phyloP scores from a whole-genome alignment of 35 echinoderm and acorn worm genomes.

The Lytechinus variegatus region DNA sequence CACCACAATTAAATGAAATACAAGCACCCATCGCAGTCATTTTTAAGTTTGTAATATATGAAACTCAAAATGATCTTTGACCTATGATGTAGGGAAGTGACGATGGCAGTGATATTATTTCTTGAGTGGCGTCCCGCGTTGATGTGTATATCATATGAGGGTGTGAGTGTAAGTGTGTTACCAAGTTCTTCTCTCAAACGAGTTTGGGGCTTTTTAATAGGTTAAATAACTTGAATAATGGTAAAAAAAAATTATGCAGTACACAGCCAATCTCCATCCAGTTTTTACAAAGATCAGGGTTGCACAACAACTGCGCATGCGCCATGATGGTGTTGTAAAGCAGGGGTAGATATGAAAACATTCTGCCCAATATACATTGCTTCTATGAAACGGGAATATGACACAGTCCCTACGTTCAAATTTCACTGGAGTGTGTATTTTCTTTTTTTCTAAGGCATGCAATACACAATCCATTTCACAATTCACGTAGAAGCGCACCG shows the following conservation, averaged over 20 bases:
- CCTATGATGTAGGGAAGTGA: no score
- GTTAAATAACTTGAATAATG: neutral
- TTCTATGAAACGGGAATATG: neutral
- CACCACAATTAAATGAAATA: no score
- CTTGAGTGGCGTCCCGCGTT: no score
- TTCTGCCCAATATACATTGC: neutral
- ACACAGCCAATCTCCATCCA: neutral
- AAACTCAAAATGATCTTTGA: no score
- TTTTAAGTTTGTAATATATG: no score
- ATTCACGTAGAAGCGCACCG: neutral
- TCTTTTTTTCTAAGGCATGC: neutral
- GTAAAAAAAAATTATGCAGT: neutral
- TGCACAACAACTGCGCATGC: neutral
- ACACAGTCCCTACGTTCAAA: neutral
- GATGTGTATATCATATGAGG: no score
- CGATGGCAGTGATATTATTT: no score
- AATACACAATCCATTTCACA: neutral
- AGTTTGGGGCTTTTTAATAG: no score
- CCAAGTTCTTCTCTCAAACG: no score
- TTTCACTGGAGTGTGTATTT: neutral
- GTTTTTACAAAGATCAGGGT: neutral
- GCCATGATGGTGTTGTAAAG: neutral
- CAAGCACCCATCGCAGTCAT: no score
- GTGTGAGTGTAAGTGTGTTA: no score
- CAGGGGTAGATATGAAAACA: constrained; percentile 9